A percentile compares a stretch with the other conserved stretches of the same genome.
Conservation (phyloP, 2,888 invertebrate species). For the Dolomedes plantarius region DNA sequence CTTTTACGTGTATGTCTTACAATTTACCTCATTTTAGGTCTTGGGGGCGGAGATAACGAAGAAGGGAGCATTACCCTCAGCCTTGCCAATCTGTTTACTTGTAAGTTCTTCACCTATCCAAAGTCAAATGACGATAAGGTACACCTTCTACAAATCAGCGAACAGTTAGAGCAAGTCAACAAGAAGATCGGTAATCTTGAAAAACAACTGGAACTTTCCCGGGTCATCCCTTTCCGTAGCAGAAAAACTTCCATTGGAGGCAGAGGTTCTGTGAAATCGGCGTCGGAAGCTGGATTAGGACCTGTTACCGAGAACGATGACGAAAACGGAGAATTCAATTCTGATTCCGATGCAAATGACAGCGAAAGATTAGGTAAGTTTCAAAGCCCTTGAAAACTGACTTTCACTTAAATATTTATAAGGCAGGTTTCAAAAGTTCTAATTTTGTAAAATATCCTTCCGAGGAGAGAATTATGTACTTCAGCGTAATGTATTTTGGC, state of each 20-base stretch:
- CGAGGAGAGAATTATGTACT: no score
- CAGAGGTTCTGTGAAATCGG: constrained; percentile 43
- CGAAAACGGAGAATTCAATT: constrained; percentile 57
- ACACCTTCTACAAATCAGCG: constrained; percentile 80
- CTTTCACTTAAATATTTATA: no score
- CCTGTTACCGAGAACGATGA: constrained; percentile 53
- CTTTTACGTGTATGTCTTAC: no score
- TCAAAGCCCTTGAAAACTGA: no score
- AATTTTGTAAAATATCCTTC: no score
- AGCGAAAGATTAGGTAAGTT: constrained; percentile 58
- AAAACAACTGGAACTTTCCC: constrained; percentile 44
- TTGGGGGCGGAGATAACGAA: constrained; percentile 79
- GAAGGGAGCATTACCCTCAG: constrained; percentile 94
- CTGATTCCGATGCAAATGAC: constrained; percentile 52
- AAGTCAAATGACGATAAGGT: constrained; percentile 91
- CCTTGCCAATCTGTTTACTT: constrained; percentile 91
- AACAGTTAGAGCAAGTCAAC: constrained; percentile 78
- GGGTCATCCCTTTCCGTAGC: constrained; percentile 18
- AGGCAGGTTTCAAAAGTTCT: no score
- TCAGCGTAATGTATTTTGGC: no score
- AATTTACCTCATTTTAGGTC: no score
- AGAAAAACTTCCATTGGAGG: constrained; percentile 52
- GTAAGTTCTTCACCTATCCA: constrained; percentile 92
- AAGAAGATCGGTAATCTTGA: constrained; percentile 72
- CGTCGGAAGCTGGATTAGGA: constrained; percentile 37